Percentiles rank a stretch among this genome's conserved stretches.
Evolutionary conservation across 1,140 invertebrate genomes (phyloP).

Genomic region (Trichoplusia ni): DNA sequence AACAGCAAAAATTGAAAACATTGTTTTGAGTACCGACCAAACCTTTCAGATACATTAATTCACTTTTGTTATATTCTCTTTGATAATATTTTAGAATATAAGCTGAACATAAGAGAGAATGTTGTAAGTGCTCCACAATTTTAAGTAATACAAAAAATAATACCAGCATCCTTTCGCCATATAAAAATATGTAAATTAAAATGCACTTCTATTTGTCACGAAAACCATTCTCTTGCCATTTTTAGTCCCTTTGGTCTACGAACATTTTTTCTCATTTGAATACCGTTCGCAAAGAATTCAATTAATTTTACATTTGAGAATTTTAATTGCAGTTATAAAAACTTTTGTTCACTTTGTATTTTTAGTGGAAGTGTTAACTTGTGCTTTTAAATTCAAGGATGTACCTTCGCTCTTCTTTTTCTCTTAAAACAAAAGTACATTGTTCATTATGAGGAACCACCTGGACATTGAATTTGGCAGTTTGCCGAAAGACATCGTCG

Average conservation of each 20-base stretch:
- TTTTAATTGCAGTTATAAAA: neutral
- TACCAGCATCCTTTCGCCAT: too few relatives aligned
- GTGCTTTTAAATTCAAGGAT: conserved; percentile 15
- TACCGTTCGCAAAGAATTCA: neutral
- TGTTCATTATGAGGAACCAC: conserved; percentile 19
- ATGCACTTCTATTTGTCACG: conserved; percentile 13
- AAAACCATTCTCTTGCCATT: neutral
- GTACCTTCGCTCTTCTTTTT: neutral
- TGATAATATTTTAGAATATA: too few relatives aligned
- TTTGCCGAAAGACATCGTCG: neutral
- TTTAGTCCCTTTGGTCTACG: neutral
- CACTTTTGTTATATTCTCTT: too few relatives aligned
- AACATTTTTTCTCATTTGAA: neutral
- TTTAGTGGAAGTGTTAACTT: neutral
- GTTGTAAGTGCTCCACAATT: too few relatives aligned
- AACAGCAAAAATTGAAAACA: too few relatives aligned
- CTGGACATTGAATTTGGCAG: conserved; percentile 2
- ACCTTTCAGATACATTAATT: too few relatives aligned
- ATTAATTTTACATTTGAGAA: conserved; percentile 22
- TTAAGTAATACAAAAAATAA: too few relatives aligned
- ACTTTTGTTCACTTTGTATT: conserved; percentile 6
- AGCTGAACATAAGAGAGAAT: too few relatives aligned
- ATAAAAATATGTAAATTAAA: too few relatives aligned
- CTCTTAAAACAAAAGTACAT: conserved; percentile 5
- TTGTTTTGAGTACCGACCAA: too few relatives aligned